These are phyloP conservation scores for Dicentrarchus labrax DNA, from an alignment of 2,113 vertebrate genomes.

Conservation along the genomic window DNA sequence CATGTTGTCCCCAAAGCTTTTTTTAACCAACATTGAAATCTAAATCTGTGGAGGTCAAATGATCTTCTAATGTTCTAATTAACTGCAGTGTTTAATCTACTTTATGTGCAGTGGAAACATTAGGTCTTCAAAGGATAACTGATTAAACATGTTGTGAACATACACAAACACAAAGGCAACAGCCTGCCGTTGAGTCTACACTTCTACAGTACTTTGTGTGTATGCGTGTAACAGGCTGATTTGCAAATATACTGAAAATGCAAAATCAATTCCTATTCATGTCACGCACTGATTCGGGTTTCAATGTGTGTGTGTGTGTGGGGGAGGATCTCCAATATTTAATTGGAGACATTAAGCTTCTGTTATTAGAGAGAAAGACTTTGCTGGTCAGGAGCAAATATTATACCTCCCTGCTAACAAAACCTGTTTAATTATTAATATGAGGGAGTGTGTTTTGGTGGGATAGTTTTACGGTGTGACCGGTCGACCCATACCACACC, in stretches of 20 bases:
- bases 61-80: constrained; percentile 1
- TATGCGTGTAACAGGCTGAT: neutral
- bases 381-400: constrained; percentile 13
- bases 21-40: neutral
- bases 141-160: neutral
- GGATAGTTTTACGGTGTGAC: constrained; percentile 48
- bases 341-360: neutral
- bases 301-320: neutral
- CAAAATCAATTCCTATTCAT: neutral
- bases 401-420: constrained; percentile 11
- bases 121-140: constrained; percentile 10
- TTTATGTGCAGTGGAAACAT: neutral
- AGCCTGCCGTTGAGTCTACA: neutral
- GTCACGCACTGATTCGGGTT: neutral
- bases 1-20: constrained; percentile 11
- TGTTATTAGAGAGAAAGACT: neutral
- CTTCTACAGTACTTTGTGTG: neutral
- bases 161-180: neutral
- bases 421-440: constrained; percentile 54
- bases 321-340: no score
- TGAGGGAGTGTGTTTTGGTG: constrained; percentile 30
- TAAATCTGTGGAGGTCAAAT: neutral
- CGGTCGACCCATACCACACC: constrained; percentile 10
- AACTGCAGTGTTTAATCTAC: constrained; percentile 14
- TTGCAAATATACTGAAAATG: neutral